A percentile compares a stretch with the other conserved stretches of the same genome.
Evolutionary conservation across 2,113 vertebrate species (phyloP).

Genomic region (Oriolus oriolus): DNA sequence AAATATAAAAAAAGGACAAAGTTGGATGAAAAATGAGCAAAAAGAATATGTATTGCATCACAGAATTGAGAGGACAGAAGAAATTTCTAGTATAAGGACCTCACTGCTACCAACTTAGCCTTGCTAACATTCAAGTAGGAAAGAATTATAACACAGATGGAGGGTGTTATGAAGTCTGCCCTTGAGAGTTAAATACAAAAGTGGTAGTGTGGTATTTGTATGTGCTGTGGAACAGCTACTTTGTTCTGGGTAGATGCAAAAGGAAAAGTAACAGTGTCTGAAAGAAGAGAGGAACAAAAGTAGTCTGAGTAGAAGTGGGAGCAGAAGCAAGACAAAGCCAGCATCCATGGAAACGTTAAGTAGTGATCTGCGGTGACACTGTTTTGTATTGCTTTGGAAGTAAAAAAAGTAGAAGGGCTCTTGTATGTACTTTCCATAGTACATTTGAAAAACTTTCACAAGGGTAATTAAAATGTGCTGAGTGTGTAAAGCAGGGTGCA

Average conservation of each 20-base stretch:
- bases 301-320: neutral
- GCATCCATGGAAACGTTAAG: neutral
- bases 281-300: neutral
- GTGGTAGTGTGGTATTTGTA: neutral
- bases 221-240: neutral
- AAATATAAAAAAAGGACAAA: neutral
- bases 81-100: neutral
- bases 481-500: neutral
- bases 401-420: neutral
- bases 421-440: neutral
- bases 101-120: neutral
- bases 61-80: neutral
- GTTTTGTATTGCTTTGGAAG: neutral
- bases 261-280: neutral
- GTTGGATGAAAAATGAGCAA: neutral
- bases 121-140: neutral
- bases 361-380: neutral
- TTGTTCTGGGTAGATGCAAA: neutral
- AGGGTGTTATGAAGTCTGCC: neutral
- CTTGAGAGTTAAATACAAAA: neutral
- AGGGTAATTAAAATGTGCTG: neutral
- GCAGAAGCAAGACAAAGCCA: neutral
- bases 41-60: neutral
- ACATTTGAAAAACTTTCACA: neutral
- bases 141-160: neutral